These are phyloP conservation scores for Malacosoma neustria DNA, from an alignment of 2,888 invertebrate genomes.

Conservation along the genomic window DNA sequence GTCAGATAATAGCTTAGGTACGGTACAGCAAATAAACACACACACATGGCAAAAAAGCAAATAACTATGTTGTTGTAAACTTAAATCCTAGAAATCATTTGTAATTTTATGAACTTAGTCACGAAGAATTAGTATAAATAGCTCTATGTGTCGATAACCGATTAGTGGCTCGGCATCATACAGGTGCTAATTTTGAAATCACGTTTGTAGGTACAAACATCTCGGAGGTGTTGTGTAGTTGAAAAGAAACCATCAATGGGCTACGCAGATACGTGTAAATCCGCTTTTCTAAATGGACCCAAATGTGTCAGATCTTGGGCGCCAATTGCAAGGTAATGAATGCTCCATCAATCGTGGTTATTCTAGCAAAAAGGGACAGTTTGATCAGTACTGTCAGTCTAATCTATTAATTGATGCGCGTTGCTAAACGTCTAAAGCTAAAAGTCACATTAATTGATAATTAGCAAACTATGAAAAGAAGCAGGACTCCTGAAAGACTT, in stretches of 20 bases:
- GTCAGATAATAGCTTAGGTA: too few relatives aligned
- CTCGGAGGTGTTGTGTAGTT: conserved; percentile 55
- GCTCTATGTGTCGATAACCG: not conserved
- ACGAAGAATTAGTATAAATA: not conserved
- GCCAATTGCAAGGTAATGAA: conserved; percentile 61
- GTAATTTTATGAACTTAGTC: not conserved
- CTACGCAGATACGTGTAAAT: conserved; percentile 78
- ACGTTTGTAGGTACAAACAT: conserved; percentile 50
- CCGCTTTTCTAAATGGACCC: conserved; percentile 76
- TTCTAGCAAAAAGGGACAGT: too few relatives aligned
- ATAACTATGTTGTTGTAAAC: not conserved
- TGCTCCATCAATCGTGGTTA: too few relatives aligned
- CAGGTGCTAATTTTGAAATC: conserved; percentile 1
- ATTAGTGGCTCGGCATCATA: conserved; percentile 1
- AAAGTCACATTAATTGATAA: too few relatives aligned
- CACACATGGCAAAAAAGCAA: too few relatives aligned
- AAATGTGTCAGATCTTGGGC: conserved; percentile 57
- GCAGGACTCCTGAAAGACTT: too few relatives aligned
- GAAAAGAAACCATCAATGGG: conserved; percentile 68
- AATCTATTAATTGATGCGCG: too few relatives aligned
- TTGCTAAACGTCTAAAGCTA: too few relatives aligned
- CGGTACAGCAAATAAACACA: too few relatives aligned
- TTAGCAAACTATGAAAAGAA: too few relatives aligned
- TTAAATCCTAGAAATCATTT: too few relatives aligned
- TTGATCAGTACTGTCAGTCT: too few relatives aligned